A percentile compares a stretch with the other conserved stretches of the same genome.
phyloP scores from a whole-genome alignment of 2,113 vertebrate genomes.

The Meleagris gallopavo region DNA sequence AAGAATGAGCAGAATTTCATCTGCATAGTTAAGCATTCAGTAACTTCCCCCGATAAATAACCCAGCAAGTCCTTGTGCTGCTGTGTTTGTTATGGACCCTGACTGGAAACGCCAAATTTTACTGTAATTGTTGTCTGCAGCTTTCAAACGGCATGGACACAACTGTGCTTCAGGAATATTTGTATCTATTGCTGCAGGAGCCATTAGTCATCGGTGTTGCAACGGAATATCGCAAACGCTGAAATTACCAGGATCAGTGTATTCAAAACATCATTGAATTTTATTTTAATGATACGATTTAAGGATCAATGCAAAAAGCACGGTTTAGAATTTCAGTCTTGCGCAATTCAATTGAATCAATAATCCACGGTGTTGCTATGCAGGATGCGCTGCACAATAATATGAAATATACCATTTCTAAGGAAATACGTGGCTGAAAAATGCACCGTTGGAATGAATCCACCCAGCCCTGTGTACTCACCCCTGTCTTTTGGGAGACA shows the following conservation, averaged over 20 bases:
- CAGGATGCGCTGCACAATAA: conserved; percentile 28
- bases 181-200: not conserved
- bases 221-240: not conserved
- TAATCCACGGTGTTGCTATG: conserved; percentile 41
- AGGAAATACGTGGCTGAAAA: conserved; percentile 23
- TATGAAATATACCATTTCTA: conserved; percentile 41
- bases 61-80: not conserved
- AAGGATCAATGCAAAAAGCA: conserved; percentile 66
- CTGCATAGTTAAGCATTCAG: conserved; percentile 70
- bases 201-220: not conserved
- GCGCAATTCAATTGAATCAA: conserved; percentile 68
- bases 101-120: conserved; percentile 42
- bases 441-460: not conserved
- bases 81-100: not conserved
- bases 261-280: conserved; percentile 2
- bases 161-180: conserved; percentile 5
- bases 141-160: conserved; percentile 21
- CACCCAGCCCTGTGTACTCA: not conserved
- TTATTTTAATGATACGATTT: conserved; percentile 52
- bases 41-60: conserved; percentile 64
- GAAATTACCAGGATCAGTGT: conserved; percentile 22
- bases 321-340: conserved; percentile 61
- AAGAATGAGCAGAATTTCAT: conserved; percentile 72
- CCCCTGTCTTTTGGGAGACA: not conserved
- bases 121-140: conserved; percentile 48